Percentiles rank a stretch among this genome's conserved stretches.
phyloP scores from a whole-genome alignment of 2,113 vertebrate genomes.

The Scytalopus superciliaris region DNA sequence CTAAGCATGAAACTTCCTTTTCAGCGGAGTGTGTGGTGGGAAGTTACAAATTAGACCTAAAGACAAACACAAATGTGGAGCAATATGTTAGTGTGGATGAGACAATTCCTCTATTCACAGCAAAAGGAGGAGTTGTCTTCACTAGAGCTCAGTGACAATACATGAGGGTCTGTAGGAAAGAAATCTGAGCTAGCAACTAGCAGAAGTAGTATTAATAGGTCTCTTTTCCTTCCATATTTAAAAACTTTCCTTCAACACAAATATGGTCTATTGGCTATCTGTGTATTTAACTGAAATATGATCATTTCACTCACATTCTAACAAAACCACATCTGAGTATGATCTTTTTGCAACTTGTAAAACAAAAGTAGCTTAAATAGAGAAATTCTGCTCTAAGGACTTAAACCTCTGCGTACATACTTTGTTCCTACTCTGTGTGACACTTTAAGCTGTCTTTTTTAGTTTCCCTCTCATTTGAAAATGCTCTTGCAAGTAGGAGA shows the following conservation, averaged over 20 bases:
- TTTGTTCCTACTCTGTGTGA: not conserved
- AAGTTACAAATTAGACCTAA: not conserved
- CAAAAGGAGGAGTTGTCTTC: not conserved
- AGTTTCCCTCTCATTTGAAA: constrained; percentile 10
- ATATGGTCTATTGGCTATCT: not conserved
- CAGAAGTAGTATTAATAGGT: not conserved
- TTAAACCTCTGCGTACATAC: not conserved
- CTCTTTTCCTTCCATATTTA: not conserved
- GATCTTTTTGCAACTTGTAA: not conserved
- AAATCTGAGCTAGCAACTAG: not conserved
- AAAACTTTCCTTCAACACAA: not conserved
- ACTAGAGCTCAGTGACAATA: not conserved
- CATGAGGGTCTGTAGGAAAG: not conserved
- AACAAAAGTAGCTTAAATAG: not conserved
- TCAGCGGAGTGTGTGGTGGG: not conserved
- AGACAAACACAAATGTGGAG: not conserved
- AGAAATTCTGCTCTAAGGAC: not conserved
- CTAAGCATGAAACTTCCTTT: not conserved
- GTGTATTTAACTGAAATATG: not conserved
- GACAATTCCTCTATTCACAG: not conserved
- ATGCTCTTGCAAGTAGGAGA: not conserved
- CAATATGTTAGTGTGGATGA: not conserved
- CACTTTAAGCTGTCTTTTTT: not conserved
- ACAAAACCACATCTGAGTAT: not conserved
- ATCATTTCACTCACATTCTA: not conserved